Conservation (phyloP, 2,888 invertebrate species). For the Caenorhabditis panamensis region DNA sequence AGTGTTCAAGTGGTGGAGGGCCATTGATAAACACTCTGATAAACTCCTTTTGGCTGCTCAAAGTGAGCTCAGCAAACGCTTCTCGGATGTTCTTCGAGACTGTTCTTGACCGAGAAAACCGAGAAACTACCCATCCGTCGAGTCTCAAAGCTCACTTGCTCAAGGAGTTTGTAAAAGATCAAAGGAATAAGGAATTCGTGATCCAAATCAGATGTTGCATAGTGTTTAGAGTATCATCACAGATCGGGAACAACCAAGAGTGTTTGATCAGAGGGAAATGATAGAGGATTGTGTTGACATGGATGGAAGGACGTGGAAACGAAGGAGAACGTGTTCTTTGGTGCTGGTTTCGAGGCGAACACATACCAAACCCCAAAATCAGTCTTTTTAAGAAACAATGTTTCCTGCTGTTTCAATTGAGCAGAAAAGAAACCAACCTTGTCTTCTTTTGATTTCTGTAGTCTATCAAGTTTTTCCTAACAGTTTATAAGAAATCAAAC, state of each 20-base stretch:
- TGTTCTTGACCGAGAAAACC: not conserved
- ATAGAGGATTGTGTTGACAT: not conserved
- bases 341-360: too few relatives aligned
- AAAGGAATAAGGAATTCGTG: not conserved
- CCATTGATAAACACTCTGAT: constrained; percentile 50
- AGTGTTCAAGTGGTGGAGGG: constrained; percentile 42
- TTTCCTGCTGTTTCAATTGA: too few relatives aligned
- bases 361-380: not conserved
- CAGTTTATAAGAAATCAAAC: too few relatives aligned
- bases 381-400: too few relatives aligned
- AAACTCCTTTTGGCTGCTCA: constrained; percentile 23
- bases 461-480: too few relatives aligned
- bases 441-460: too few relatives aligned
- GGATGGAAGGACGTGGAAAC: too few relatives aligned
- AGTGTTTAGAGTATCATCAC: not conserved
- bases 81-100: not conserved
- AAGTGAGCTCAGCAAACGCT: not conserved
- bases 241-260: not conserved
- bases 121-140: not conserved
- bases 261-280: not conserved
- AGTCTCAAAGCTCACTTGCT: not conserved
- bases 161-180: not conserved
- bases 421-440: too few relatives aligned
- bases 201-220: not conserved
- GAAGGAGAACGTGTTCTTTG: too few relatives aligned